Conservation (phyloP, 2,113 vertebrate species). For the Sterna hirundo region DNA sequence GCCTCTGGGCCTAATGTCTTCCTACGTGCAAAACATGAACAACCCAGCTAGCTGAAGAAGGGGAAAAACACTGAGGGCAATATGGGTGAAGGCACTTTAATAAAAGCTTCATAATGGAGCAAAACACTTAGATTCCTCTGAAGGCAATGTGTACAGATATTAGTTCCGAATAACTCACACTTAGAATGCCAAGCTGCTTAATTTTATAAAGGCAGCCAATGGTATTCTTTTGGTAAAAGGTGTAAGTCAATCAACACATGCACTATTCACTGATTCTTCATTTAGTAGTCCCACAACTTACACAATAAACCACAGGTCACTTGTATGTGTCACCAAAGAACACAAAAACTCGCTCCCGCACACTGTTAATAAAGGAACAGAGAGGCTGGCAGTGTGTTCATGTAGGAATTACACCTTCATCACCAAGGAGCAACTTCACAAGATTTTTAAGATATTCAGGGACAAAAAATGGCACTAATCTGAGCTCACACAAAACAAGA, state of each 20-base stretch:
- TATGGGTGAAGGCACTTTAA: not conserved
- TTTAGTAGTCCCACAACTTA: not conserved
- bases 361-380: not conserved
- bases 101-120: not conserved
- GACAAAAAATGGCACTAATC: not conserved
- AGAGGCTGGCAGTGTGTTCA: not conserved
- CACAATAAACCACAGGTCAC: not conserved
- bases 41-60: not conserved
- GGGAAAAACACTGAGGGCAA: not conserved
- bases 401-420: not conserved
- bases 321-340: not conserved
- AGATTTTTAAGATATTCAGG: not conserved
- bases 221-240: not conserved
- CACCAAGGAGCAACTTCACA: not conserved
- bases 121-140: not conserved
- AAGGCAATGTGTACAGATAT: not conserved
- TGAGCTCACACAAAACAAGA: not conserved
- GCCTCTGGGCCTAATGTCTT: not conserved
- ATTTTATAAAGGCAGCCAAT: not conserved
- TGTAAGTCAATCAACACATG: not conserved
- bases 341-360: not conserved
- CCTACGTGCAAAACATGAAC: not conserved
- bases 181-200: not conserved
- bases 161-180: not conserved
- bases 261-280: not conserved